Evolutionary conservation across 2,888 invertebrate genomes (phyloP), one percentile per base, ranked within the genome.

Genomic region (Epinotia demarniana): DNA sequence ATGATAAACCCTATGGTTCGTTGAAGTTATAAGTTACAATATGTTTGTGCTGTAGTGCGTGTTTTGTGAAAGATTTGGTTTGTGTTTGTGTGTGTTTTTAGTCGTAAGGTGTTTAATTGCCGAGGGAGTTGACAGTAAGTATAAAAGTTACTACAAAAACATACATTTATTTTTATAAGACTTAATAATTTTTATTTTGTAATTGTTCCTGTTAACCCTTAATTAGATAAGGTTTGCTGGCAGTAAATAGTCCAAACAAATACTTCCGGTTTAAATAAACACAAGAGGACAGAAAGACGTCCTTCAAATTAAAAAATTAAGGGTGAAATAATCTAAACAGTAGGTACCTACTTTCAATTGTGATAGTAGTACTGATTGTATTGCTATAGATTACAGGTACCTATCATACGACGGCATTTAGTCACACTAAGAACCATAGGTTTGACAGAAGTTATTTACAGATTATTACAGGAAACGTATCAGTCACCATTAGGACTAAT

Each of bases 101-200:
- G 39, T 53, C 49, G 60, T 53, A n/a, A 55, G 57, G 39, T 58
- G 18, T 53, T 70, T n/a, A 33, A 61, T 53, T 53, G 16, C 49
- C 9, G 13, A 53, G 19, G 49, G 23, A 19, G 19, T 75, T 55
- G 53, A 71, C 60, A 39, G 74, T 74, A 49, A 74, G 74, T 74
- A 69, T 43, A 23, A 19, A 8, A 39, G 58, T 58, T 43, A 39
- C 33, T 27, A 8, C 11, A 8, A 39, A 11, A 62, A 27, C 2
- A 6, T 13, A 13, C 8, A 6, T 11, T 39, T 11, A 19, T 46
- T 39, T 57, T 57, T 12, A 19, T 33, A 57, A 57, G 33, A 39
- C 13, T 57, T 68, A 57, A 64, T 46, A 39, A n/a, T n/a, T n/a
- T 9, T 1, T 39, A 39, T 9, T 39, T 9, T 27, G 23, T 1